Percentiles rank a stretch among this genome's conserved stretches.
These are phyloP conservation scores for Matsumurasca onukii DNA, from an alignment of 1,140 invertebrate species.

Conservation along the genomic window DNA sequence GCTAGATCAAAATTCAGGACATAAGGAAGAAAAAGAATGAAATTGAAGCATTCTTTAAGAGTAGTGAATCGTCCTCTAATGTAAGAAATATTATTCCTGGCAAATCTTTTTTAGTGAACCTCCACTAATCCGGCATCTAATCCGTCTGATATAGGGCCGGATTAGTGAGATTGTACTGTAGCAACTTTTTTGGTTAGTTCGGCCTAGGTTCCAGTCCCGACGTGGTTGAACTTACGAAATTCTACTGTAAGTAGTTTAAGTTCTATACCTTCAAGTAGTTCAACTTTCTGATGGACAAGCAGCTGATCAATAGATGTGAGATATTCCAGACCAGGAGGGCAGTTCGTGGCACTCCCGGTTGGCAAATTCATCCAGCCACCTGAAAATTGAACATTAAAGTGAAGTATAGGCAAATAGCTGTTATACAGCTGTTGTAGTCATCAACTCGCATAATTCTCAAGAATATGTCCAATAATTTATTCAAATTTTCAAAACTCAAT, in stretches of 20 bases:
- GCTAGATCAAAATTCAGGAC: no score
- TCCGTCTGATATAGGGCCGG: neutral
- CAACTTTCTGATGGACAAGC: slow-evolving; percentile 85
- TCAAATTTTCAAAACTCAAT: slow-evolving; percentile 4
- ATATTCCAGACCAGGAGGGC: slow-evolving; percentile 90
- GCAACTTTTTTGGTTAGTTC: neutral
- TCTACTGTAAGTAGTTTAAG: neutral
- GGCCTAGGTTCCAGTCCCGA: neutral
- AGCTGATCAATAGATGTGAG: slow-evolving; percentile 88
- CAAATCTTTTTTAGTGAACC: no score
- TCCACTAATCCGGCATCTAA: no score
- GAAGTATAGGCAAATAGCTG: neutral
- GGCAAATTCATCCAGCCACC: slow-evolving; percentile 82
- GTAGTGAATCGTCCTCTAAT: no score
- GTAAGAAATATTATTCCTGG: no score
- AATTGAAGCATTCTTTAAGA: no score
- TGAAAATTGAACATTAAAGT: slow-evolving; percentile 44
- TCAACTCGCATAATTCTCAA: neutral
- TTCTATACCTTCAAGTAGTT: slow-evolving; percentile 71
- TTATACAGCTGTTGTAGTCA: neutral
- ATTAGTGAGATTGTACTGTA: neutral
- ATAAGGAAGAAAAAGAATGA: no score
- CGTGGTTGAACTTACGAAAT: neutral
- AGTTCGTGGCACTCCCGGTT: slow-evolving; percentile 66
- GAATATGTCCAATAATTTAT: neutral